Evolutionary conservation across 1,140 invertebrate species (phyloP), one percentile per base, ranked within the genome.

Genomic region (Solen grandis): DNA sequence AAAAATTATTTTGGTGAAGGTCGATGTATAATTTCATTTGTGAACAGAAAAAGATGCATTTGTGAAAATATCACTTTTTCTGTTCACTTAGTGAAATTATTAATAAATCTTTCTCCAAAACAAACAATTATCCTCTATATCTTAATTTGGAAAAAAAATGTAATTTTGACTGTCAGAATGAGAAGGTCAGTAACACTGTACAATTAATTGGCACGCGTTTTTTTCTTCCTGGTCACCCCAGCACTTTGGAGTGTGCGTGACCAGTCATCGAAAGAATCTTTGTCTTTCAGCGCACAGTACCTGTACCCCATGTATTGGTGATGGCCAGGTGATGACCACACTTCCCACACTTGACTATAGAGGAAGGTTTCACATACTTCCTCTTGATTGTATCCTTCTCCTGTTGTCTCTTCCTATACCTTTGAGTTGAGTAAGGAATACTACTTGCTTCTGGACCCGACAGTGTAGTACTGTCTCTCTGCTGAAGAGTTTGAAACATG

Each of bases 251-350:
- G 25, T 2, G 65, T 1, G 27, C 57, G 29, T n/a, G 59, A 52
- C 68, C 59, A 81, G 10, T 81, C 41, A 65, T 50, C 38, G 55
- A 81, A 74, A 31, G 69, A 29, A 14, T 25, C 35, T 13, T n/a
- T 57, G 8, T 57, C 27, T 19, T n/a, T 55, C 5, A 27, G n/a
- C 0, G 50, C 14, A 38, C 78, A 81, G 52, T 65, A 81, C 29
- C 59, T 57, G 31, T 81, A 66, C 3, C 59, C 60, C 70, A 81
- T 81, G 50, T 81, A 81, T 35, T 73, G 70, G 22, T 74, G 41
- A 33, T 81, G 78, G 10, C 4, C 36, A 46, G 41, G 69, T 54
- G 69, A 62, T 5, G 27, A 55, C 63, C 74, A 63, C n/a, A 74
- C 46, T 29, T 81, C 41, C 78, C 78, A 81, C 78, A 81, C 35